Evolutionary conservation across 2,797 vertebrate genomes (phyloP).

Genomic region (Oreochromis mossambicus): DNA sequence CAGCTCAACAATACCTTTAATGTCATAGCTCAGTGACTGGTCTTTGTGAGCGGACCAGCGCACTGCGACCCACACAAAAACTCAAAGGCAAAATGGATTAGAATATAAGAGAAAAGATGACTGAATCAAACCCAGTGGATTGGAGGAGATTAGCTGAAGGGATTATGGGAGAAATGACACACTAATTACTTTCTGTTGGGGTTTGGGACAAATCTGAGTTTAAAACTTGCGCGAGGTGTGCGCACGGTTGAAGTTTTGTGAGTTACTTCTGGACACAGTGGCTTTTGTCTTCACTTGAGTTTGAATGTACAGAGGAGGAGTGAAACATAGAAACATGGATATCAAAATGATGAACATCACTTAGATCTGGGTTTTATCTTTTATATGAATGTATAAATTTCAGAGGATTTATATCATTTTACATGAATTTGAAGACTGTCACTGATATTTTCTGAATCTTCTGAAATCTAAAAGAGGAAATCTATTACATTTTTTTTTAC

Average conservation of each 20-base stretch:
- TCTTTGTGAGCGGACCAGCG: slow-evolving; percentile 67
- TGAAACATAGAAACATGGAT: background rate
- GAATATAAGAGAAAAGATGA: slow-evolving; percentile 81
- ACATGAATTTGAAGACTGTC: background rate
- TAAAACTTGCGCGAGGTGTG: slow-evolving; percentile 3
- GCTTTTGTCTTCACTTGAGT: background rate
- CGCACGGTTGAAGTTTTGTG: background rate
- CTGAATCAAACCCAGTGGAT: slow-evolving; percentile 80
- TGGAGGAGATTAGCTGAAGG: slow-evolving; percentile 73
- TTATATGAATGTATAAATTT: background rate
- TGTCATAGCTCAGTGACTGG: slow-evolving; percentile 77
- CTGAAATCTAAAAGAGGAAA: background rate
- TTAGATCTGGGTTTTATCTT: background rate
- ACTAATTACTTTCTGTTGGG: slow-evolving; percentile 71
- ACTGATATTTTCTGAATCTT: background rate
- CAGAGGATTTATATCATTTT: background rate
- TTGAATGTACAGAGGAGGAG: background rate
- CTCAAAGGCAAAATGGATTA: slow-evolving; percentile 80
- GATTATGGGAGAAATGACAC: slow-evolving; percentile 72
- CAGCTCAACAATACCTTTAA: slow-evolving; percentile 77
- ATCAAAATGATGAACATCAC: background rate
- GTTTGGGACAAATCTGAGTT: slow-evolving; percentile 21
- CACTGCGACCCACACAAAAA: slow-evolving; percentile 72
- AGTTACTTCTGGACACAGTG: background rate
- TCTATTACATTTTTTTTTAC: accelerated